A percentile compares a stretch with the other conserved stretches of the same genome.
Conservation (phyloP, 2,113 vertebrate genomes). For the Platichthys stellatus region DNA sequence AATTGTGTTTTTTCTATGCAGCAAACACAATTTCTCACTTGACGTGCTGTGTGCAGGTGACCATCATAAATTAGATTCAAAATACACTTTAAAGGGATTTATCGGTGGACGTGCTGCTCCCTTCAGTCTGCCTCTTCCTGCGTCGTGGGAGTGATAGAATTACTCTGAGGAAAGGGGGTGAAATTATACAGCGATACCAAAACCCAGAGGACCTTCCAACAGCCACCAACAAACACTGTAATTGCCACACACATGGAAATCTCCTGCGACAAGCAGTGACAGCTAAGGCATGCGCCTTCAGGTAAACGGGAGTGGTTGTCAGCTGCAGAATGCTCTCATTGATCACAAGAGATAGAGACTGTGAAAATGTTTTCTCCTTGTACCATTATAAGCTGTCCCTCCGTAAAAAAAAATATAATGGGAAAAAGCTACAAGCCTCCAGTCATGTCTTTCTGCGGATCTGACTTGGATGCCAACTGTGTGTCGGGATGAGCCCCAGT, state of each 20-base stretch:
- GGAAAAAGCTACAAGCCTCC: neutral
- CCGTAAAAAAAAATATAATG: neutral
- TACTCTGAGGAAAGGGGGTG: conserved; percentile 32
- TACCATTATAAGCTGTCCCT: neutral
- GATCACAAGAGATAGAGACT: conserved; percentile 49
- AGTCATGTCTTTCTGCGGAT: neutral
- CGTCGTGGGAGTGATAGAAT: conserved; percentile 51
- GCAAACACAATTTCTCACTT: conserved; percentile 41
- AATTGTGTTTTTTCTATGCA: conserved; percentile 25
- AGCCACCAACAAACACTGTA: conserved; percentile 59
- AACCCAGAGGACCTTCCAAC: conserved; percentile 51
- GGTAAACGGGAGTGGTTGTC: conserved; percentile 46
- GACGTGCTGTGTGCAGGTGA: conserved; percentile 49
- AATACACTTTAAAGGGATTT: conserved; percentile 66
- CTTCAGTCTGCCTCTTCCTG: conserved; percentile 25
- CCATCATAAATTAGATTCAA: conserved; percentile 62
- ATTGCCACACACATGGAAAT: conserved; percentile 58
- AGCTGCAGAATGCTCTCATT: conserved; percentile 36
- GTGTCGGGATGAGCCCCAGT: neutral
- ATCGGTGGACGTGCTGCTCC: conserved; percentile 31
- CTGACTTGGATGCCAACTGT: neutral
- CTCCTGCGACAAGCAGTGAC: conserved; percentile 51
- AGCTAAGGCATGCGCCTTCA: conserved; percentile 48
- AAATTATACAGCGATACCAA: conserved; percentile 31
- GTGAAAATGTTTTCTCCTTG: conserved; percentile 1